Percentiles rank a stretch among this genome's conserved stretches.
Evolutionary conservation across 2,113 vertebrate species (phyloP).

Genomic region (Cyprinodon tularosa): DNA sequence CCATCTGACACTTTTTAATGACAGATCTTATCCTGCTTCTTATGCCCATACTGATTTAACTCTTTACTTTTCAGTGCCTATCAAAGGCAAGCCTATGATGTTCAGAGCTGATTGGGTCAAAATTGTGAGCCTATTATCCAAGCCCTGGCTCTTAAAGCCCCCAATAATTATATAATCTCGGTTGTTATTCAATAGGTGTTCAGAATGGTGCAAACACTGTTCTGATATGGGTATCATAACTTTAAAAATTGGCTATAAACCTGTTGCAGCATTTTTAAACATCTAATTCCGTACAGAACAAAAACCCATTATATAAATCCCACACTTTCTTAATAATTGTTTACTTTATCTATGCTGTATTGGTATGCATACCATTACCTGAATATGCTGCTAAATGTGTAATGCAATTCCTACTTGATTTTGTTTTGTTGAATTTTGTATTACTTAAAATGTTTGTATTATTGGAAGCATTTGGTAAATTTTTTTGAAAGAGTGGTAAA

Average conservation of each 20-base stretch:
- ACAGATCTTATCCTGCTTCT: background rate
- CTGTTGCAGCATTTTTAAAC: background rate
- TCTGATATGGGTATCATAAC: background rate
- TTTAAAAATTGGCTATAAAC: background rate
- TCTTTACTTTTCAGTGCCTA: background rate
- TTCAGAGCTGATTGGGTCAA: background rate
- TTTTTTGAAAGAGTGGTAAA: slow-evolving; percentile 14
- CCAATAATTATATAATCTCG: background rate
- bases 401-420: background rate
- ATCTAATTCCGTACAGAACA: background rate
- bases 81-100: background rate
- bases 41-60: background rate
- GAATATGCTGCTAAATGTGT: background rate
- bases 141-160: background rate
- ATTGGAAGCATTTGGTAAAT: slow-evolving; percentile 21
- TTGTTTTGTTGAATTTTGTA: background rate
- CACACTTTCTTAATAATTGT: too few species aligned
- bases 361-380: too few species aligned
- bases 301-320: background rate
- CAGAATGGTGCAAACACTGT: background rate
- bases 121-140: background rate
- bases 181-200: background rate
- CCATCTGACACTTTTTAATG: background rate
- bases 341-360: too few species aligned
- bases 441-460: slow-evolving; percentile 6